Evolutionary conservation across 2,113 vertebrate genomes (phyloP).

Genomic region (Bungarus multicinctus): DNA sequence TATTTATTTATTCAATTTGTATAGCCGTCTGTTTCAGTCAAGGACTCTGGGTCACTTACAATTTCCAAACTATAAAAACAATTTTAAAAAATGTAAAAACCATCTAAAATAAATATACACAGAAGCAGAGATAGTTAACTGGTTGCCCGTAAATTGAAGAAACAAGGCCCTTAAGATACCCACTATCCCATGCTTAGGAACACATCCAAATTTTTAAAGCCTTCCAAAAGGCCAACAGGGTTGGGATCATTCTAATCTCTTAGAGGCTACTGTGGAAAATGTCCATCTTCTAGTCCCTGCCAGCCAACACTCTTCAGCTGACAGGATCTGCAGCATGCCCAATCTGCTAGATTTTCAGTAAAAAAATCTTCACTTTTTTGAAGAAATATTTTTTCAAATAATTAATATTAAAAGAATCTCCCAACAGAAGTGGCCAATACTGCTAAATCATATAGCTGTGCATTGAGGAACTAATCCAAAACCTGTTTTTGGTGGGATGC

Average conservation of each 20-base stretch:
- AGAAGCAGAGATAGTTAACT: neutral
- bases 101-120: neutral
- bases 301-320: too few relatives aligned
- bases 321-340: neutral
- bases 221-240: neutral
- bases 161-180: neutral
- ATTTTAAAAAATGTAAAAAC: neutral
- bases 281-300: too few relatives aligned
- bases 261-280: neutral
- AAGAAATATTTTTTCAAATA: neutral
- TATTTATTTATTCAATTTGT: neutral
- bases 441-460: neutral
- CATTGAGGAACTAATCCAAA: neutral
- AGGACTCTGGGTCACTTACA: neutral
- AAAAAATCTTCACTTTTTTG: neutral
- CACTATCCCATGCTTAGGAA: neutral
- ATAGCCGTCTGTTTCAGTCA: neutral
- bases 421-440: neutral
- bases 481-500: too few relatives aligned
- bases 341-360: neutral
- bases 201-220: neutral
- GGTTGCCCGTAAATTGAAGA: neutral
- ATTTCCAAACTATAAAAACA: neutral
- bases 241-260: neutral
- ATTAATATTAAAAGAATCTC: neutral